phyloP scores from a whole-genome alignment of 1,140 invertebrate genomes.

The Neodiprion virginianus region DNA sequence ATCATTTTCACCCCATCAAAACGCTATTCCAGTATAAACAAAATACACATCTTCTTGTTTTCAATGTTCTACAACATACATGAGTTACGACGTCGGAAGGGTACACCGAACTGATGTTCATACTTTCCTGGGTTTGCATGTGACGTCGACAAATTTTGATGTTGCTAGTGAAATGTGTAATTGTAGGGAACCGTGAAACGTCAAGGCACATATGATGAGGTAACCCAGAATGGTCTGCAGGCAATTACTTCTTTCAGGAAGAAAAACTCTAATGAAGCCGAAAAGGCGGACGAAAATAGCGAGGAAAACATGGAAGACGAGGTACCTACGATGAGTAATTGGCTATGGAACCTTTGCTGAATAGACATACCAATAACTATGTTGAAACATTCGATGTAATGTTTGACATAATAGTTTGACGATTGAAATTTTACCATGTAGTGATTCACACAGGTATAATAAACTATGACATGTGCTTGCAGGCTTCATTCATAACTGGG shows the following conservation, averaged over 20 bases:
- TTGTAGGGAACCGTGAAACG: conserved; percentile 69
- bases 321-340: conserved; percentile 61
- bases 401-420: conserved; percentile 25
- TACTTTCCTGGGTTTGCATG: conserved; percentile 46
- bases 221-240: conserved; percentile 62
- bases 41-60: too few species aligned
- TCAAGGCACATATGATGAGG: conserved; percentile 65
- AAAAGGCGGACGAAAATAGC: conserved; percentile 31
- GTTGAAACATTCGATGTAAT: conserved; percentile 24
- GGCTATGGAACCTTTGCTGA: conserved; percentile 32
- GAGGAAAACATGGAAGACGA: too few species aligned
- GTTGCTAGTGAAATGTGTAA: conserved; percentile 59
- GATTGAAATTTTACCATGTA: conserved; percentile 31
- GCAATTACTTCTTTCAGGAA: conserved; percentile 56
- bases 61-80: too few species aligned
- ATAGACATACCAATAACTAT: conserved; percentile 4
- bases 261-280: conserved; percentile 43
- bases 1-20: too few species aligned
- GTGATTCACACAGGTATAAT: conserved; percentile 29
- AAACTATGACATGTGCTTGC: conserved; percentile 24
- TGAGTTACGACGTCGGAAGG: too few species aligned
- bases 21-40: too few species aligned
- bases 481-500: too few species aligned
- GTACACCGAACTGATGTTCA: too few species aligned
- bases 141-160: conserved; percentile 59